Percentiles rank a stretch among this genome's conserved stretches.
Conservation (phyloP, 2,888 invertebrate genomes). For the Abrostola triplasia region DNA sequence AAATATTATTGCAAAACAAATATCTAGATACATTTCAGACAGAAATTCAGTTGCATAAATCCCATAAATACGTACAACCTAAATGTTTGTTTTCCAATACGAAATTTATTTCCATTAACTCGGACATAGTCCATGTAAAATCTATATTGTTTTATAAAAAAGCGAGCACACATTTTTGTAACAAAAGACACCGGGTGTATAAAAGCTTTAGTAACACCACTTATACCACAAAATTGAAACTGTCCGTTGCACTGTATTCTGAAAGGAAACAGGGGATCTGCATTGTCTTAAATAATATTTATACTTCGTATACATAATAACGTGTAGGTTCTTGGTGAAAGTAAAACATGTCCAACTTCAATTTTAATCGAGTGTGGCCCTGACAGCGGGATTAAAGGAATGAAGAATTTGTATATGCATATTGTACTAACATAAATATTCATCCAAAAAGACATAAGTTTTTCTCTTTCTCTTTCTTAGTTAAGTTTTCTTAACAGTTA, state of each 20-base stretch:
- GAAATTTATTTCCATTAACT: too few species aligned
- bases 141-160: constrained; percentile 1
- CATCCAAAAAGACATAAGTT: too few species aligned
- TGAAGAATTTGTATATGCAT: constrained; percentile 2
- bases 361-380: constrained; percentile 11
- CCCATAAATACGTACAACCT: too few species aligned
- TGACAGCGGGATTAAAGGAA: constrained; percentile 5
- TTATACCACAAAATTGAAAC: constrained; percentile 11
- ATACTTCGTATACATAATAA: constrained; percentile 8
- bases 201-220: constrained; percentile 3
- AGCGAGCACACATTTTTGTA: background rate
- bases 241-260: constrained; percentile 14
- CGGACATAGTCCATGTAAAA: background rate
- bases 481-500: too few species aligned
- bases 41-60: too few species aligned
- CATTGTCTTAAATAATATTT: constrained; percentile 19
- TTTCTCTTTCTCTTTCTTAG: too few species aligned
- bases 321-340: constrained; percentile 6
- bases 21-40: too few species aligned
- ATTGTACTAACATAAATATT: too few species aligned
- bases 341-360: constrained; percentile 4
- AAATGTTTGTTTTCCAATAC: too few species aligned
- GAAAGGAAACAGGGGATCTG: constrained; percentile 25
- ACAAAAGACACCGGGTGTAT: constrained; percentile 1
- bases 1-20: too few species aligned